Evolutionary conservation across 2,888 invertebrate species (phyloP).

Genomic region (Chloroclystis v-ata): DNA sequence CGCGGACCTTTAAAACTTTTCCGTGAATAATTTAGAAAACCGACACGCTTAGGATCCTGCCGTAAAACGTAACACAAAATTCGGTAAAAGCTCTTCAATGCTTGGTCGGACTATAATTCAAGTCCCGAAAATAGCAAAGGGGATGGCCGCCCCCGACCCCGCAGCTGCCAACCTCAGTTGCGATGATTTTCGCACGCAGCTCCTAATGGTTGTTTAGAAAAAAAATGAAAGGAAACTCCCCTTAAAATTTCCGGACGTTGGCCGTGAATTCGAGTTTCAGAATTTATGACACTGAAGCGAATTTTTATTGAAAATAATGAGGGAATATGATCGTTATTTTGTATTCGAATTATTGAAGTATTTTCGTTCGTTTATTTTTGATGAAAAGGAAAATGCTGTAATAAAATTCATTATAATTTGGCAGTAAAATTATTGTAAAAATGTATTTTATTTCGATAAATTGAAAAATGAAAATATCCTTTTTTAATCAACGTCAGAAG

Average conservation of each 20-base stretch:
- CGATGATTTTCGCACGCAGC: slow-evolving; percentile 63
- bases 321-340: slow-evolving; percentile 5
- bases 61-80: slow-evolving; percentile 72
- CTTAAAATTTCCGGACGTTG: slow-evolving; percentile 38
- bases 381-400: background rate
- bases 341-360: background rate
- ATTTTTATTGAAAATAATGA: slow-evolving; percentile 21
- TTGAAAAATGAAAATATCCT: too few species aligned
- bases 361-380: background rate
- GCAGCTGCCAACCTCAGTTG: slow-evolving; percentile 51
- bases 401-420: background rate
- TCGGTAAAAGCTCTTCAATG: slow-evolving; percentile 75
- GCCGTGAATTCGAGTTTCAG: slow-evolving; percentile 25
- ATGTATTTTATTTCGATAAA: too few species aligned
- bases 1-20: slow-evolving; percentile 47
- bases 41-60: slow-evolving; percentile 62
- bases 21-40: slow-evolving; percentile 65
- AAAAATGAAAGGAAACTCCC: slow-evolving; percentile 41
- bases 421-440: too few species aligned
- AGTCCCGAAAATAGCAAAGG: slow-evolving; percentile 69
- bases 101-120: slow-evolving; percentile 74
- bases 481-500: too few species aligned
- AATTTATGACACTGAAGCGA: slow-evolving; percentile 21
- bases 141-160: slow-evolving; percentile 43
- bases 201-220: slow-evolving; percentile 62